Percentiles rank a stretch among this genome's conserved stretches.
Evolutionary conservation across 2,113 vertebrate species (phyloP).

Genomic region (Pseudorectes ferrugineus): DNA sequence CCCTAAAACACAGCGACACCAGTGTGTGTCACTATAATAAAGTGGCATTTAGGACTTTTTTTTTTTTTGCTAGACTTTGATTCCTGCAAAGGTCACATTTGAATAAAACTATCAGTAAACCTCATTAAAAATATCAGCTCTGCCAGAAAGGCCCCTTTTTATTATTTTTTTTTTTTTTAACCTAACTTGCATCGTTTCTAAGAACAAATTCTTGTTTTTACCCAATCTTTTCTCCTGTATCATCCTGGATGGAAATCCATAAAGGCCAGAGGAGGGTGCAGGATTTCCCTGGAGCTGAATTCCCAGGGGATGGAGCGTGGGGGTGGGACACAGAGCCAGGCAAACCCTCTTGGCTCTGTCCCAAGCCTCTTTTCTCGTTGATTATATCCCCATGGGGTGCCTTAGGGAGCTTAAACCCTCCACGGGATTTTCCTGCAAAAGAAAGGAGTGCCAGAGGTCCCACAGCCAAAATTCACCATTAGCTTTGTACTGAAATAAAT

Average conservation of each 20-base stretch:
- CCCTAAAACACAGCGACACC: not conserved
- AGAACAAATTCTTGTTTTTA: not conserved
- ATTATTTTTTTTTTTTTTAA: not conserved
- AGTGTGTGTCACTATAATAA: not conserved
- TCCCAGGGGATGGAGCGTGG: not conserved
- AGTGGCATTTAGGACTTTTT: conserved; percentile 9
- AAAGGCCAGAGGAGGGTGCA: not conserved
- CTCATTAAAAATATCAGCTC: conserved; percentile 43
- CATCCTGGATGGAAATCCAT: not conserved
- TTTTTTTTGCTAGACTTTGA: not conserved
- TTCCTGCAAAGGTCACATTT: conserved; percentile 60
- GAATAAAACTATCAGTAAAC: conserved; percentile 59
- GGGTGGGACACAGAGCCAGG: not conserved
- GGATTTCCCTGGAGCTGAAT: not conserved
- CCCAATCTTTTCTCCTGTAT: not conserved
- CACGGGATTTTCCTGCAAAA: conserved; percentile 22
- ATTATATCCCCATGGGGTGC: conserved; percentile 23
- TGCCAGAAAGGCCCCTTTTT: not conserved
- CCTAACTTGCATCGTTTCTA: not conserved
- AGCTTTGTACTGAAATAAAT: not conserved
- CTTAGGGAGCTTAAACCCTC: conserved; percentile 23
- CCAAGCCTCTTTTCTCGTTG: conserved; percentile 56
- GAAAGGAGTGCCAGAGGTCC: not conserved
- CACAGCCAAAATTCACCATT: not conserved
- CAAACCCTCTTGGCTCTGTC: conserved; percentile 33